A percentile compares a stretch with the other conserved stretches of the same genome.
phyloP scores from a whole-genome alignment of 2,797 vertebrate genomes.

The Microctenopoma stevenorrisi region DNA sequence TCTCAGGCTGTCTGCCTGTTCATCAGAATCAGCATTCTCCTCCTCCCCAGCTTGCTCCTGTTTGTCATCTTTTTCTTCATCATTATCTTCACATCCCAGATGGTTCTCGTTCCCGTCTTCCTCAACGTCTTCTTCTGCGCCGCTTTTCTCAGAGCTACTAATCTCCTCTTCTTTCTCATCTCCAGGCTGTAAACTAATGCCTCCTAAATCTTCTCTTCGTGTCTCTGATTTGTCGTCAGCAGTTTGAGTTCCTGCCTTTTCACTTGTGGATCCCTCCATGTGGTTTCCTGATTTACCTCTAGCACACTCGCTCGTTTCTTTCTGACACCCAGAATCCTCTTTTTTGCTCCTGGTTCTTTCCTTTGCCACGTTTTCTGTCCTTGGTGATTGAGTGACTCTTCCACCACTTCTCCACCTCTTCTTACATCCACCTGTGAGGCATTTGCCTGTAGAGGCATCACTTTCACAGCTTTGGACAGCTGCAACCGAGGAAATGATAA shows the following conservation, averaged over 20 bases:
- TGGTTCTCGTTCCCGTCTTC: constrained; percentile 11
- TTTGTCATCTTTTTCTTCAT: constrained; percentile 14
- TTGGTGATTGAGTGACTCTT: constrained; percentile 4
- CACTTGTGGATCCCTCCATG: neutral
- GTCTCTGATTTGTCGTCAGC: constrained; percentile 24
- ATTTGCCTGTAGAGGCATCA: constrained; percentile 33
- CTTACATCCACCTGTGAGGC: constrained; percentile 8
- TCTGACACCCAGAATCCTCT: constrained; percentile 12
- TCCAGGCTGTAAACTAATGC: neutral
- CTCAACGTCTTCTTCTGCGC: constrained; percentile 26
- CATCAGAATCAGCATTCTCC: constrained; percentile 25
- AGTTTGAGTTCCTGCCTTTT: constrained; percentile 17
- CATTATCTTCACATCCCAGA: neutral
- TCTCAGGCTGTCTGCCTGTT: constrained; percentile 16
- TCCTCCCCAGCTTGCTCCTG: constrained; percentile 18
- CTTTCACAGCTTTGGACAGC: constrained; percentile 34
- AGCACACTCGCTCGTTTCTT: constrained; percentile 6
- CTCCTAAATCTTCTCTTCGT: constrained; percentile 30
- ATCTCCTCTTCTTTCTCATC: constrained; percentile 33
- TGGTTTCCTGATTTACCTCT: constrained; percentile 19
- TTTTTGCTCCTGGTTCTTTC: constrained; percentile 5
- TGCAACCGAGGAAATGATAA: constrained; percentile 4
- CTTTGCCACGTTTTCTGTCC: neutral
- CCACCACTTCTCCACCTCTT: constrained; percentile 29
- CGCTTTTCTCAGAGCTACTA: constrained; percentile 31